Percentiles rank a stretch among this genome's conserved stretches.
phyloP scores from a whole-genome alignment of 2,113 vertebrate genomes.

The Pteropus alecto region DNA sequence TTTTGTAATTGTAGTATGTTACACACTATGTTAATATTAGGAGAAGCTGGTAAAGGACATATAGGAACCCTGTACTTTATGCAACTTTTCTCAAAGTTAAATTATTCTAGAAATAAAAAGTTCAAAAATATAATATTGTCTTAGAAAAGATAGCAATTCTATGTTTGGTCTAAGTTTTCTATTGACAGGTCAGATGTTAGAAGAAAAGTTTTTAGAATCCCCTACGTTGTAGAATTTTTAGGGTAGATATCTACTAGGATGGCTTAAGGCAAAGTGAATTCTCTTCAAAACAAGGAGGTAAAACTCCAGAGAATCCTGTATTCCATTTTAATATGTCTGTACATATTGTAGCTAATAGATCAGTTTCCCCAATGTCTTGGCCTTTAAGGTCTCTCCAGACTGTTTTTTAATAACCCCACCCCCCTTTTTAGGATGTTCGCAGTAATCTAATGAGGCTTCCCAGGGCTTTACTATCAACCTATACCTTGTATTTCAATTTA shows the following conservation, averaged over 20 bases:
- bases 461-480: background rate
- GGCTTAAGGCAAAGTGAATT: background rate
- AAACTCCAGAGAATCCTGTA: background rate
- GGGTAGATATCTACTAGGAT: background rate
- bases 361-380: background rate
- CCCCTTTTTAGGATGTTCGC: background rate
- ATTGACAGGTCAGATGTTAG: background rate
- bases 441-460: background rate
- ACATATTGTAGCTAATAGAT: background rate
- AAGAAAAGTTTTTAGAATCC: slow-evolving; percentile 13
- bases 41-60: background rate
- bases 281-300: background rate
- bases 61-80: background rate
- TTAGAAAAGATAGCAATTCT: background rate
- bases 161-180: background rate
- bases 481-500: background rate
- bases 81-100: background rate
- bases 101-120: background rate
- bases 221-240: background rate
- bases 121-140: background rate
- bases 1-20: background rate
- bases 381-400: background rate
- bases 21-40: background rate
- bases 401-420: background rate
- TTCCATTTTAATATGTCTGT: background rate